Percentiles rank a stretch among this genome's conserved stretches.
phyloP scores from a whole-genome alignment of 2,113 vertebrate species.

The Psammodynastes pulverulentus region DNA sequence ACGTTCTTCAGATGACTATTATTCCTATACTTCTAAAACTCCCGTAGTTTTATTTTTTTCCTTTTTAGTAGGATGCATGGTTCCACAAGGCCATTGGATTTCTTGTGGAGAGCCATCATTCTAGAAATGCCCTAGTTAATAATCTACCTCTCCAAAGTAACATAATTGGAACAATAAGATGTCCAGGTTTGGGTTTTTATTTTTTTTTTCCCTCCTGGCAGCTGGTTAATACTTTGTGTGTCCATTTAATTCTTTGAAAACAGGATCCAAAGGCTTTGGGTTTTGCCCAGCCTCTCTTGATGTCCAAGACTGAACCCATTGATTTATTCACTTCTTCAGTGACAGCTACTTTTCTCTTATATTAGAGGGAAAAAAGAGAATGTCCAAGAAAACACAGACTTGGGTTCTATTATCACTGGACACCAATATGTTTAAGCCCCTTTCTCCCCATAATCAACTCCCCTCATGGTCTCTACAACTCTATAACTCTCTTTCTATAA shows the following conservation, averaged over 20 bases:
- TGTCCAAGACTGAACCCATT: background rate
- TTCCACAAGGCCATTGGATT: background rate
- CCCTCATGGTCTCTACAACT: background rate
- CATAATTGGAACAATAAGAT: background rate
- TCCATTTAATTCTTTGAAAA: background rate
- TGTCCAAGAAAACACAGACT: background rate
- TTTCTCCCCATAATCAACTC: background rate
- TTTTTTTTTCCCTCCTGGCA: background rate
- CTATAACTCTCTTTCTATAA: background rate
- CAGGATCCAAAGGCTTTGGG: background rate
- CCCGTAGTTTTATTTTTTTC: background rate
- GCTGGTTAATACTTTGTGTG: background rate
- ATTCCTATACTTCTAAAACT: background rate
- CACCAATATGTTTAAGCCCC: background rate
- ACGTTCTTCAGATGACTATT: background rate
- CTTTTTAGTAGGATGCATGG: background rate
- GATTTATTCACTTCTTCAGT: background rate
- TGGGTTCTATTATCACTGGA: background rate
- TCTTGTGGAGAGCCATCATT: too few relatives aligned
- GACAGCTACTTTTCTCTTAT: background rate
- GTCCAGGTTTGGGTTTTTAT: background rate
- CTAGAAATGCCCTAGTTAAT: background rate
- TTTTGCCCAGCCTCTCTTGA: background rate
- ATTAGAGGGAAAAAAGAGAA: fast-evolving
- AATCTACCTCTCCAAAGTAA: background rate